A percentile compares a stretch with the other conserved stretches of the same genome.
Evolutionary conservation across 2,113 vertebrate species (phyloP).

Genomic region (Heterotilapia buettikoferi): DNA sequence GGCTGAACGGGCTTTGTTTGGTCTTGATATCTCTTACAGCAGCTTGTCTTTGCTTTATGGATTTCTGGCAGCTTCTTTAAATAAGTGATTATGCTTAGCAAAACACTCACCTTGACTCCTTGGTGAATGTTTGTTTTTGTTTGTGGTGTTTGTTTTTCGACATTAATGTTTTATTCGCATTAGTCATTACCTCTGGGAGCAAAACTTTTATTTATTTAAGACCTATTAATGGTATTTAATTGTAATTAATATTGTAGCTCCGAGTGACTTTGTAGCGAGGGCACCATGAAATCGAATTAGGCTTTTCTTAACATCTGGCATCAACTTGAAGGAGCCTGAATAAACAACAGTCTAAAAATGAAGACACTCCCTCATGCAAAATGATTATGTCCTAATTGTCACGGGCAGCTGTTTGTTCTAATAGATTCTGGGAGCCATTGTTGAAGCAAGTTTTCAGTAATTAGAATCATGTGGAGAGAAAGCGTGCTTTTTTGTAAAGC

Average conservation of each 20-base stretch:
- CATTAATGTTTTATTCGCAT: conserved; percentile 37
- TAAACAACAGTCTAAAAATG: conserved; percentile 28
- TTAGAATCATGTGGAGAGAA: conserved; percentile 59
- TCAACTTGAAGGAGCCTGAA: conserved; percentile 21
- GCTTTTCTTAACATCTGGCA: conserved; percentile 46
- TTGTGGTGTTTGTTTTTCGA: conserved; percentile 38
- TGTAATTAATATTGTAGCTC: conserved; percentile 27
- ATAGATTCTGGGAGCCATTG: conserved; percentile 66
- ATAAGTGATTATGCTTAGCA: conserved; percentile 72
- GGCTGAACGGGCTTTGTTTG: conserved; percentile 75
- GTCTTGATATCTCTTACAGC: conserved; percentile 77
- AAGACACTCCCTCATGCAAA: conserved; percentile 43
- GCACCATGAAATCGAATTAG: conserved; percentile 24
- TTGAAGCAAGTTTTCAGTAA: conserved; percentile 63
- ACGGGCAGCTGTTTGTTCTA: conserved; percentile 68
- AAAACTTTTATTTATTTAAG: conserved; percentile 31
- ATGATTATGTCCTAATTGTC: conserved; percentile 61
- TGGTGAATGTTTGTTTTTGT: conserved; percentile 41
- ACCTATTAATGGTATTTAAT: conserved; percentile 33
- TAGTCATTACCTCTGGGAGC: neutral
- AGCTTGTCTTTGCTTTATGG: conserved; percentile 77
- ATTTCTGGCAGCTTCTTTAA: conserved; percentile 76
- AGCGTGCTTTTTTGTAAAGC: conserved; percentile 42
- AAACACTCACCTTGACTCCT: conserved; percentile 70
- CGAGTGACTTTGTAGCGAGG: neutral